Conservation (phyloP, 2,113 vertebrate genomes). For the Maccullochella peelii region DNA sequence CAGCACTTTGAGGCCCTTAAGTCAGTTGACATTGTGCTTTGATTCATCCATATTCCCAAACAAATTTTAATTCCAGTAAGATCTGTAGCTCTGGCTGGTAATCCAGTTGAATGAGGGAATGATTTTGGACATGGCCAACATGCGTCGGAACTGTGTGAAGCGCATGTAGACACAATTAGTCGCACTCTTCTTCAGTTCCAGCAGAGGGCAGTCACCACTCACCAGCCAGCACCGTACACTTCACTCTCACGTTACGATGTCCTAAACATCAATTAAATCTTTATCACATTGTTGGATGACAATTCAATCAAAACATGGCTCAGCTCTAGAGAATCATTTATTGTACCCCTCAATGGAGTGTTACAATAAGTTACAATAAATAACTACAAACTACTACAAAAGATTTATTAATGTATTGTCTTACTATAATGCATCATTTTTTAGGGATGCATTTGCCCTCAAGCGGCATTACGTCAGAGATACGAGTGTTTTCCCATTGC, state of each 20-base stretch:
- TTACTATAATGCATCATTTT: not conserved
- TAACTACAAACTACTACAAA: not conserved
- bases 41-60: not conserved
- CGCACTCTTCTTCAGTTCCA: constrained; percentile 4
- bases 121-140: not conserved
- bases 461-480: constrained; percentile 1
- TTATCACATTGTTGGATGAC: not conserved
- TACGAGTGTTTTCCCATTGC: constrained; percentile 18
- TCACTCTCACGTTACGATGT: not conserved
- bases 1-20: not conserved
- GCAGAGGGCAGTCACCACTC: constrained; percentile 26
- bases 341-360: no score
- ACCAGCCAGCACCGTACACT: not conserved
- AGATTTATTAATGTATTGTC: not conserved
- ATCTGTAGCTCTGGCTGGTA: not conserved
- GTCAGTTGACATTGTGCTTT: not conserved
- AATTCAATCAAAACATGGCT: not conserved
- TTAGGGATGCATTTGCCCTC: not conserved
- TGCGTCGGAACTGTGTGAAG: not conserved
- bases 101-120: not conserved
- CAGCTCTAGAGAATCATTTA: not conserved
- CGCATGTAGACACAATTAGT: not conserved
- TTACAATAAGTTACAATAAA: no score
- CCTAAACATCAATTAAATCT: not conserved
- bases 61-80: not conserved